phyloP scores from a whole-genome alignment of 2,113 vertebrate species.

The Emberiza fucata region DNA sequence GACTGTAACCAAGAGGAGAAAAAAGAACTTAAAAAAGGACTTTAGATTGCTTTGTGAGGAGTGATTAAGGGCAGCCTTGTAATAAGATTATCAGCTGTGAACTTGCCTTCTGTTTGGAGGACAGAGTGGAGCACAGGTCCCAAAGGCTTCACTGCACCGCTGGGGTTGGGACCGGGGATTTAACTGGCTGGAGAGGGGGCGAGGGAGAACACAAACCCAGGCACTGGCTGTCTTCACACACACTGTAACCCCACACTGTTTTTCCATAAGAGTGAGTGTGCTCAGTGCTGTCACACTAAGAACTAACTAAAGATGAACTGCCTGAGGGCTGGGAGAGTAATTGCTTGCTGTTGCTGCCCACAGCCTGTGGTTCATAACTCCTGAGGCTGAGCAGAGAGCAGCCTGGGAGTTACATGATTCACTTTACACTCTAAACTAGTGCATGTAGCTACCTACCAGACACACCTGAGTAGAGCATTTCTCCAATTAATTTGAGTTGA shows the following conservation, averaged over 20 bases:
- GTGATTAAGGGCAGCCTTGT: background rate
- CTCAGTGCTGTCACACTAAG: background rate
- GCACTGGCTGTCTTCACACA: background rate
- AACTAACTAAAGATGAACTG: background rate
- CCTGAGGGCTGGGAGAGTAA: background rate
- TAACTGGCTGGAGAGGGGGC: background rate
- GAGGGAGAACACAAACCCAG: background rate
- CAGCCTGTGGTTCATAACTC: background rate
- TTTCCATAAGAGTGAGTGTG: background rate
- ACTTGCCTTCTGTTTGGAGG: background rate
- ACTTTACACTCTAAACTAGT: background rate
- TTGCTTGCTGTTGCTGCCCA: background rate
- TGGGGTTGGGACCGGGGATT: rapidly evolving
- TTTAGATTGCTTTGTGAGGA: background rate
- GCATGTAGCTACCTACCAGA: background rate
- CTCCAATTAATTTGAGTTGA: background rate
- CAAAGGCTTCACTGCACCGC: background rate
- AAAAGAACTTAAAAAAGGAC: background rate
- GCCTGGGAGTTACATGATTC: background rate
- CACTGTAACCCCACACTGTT: background rate
- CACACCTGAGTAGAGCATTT: background rate
- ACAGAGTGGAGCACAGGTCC: rapidly evolving
- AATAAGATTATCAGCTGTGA: background rate
- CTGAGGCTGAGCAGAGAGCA: background rate
- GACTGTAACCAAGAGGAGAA: background rate